These are phyloP conservation scores for Calyptommatus sinebrachiatus DNA, from an alignment of 2,113 vertebrate species.

Conservation along the genomic window DNA sequence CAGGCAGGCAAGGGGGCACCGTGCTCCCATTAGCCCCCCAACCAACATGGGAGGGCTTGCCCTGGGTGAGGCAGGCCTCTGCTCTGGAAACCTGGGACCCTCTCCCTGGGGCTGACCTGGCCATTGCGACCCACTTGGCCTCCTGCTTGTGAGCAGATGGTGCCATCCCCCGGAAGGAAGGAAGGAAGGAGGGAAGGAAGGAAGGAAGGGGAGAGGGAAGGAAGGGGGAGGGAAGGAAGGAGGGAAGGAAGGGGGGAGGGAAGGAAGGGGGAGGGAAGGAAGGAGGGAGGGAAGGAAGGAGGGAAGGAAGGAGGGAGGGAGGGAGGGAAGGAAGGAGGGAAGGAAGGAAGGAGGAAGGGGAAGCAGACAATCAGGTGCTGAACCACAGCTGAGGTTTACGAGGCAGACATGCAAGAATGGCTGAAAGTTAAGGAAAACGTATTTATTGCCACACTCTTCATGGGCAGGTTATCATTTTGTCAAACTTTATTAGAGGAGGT, in stretches of 20 bases:
- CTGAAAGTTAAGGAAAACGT: conserved; percentile 78
- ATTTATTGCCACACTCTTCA: conserved; percentile 85
- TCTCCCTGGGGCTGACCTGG: too few species aligned
- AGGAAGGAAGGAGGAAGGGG: conserved; percentile 40
- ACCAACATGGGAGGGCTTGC: background rate
- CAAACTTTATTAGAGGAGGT: conserved; percentile 86
- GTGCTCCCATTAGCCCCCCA: background rate
- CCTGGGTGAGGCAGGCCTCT: background rate
- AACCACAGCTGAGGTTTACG: conserved; percentile 75
- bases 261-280: background rate
- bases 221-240: conserved; percentile 41
- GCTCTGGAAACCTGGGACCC: background rate
- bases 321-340: too few species aligned
- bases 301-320: too few species aligned
- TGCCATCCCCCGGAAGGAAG: too few species aligned
- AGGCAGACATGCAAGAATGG: conserved; percentile 73
- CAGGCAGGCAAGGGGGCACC: background rate
- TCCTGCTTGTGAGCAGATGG: too few species aligned
- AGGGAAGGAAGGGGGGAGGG: conserved; percentile 54
- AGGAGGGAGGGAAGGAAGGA: conserved; percentile 48
- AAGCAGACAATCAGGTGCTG: conserved; percentile 62
- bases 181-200: background rate
- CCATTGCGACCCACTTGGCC: too few species aligned
- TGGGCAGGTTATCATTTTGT: conserved; percentile 87
- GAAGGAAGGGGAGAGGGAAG: too few species aligned